Percentiles rank a stretch among this genome's conserved stretches.
Evolutionary conservation across 2,113 vertebrate species (phyloP).

Genomic region (Zapornia atra): DNA sequence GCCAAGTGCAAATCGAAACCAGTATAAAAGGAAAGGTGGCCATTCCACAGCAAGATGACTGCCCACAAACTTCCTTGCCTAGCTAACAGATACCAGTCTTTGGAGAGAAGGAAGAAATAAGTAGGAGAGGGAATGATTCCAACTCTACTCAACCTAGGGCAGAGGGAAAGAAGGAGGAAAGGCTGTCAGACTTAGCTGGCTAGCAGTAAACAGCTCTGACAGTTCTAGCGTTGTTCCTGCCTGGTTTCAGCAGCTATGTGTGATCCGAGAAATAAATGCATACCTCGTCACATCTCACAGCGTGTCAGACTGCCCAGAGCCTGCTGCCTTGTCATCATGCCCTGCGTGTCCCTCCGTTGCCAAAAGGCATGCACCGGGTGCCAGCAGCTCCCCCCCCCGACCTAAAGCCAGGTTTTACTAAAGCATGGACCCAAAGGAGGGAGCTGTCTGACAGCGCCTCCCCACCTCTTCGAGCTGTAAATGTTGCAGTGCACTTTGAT

Average conservation of each 20-base stretch:
- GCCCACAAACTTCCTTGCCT: neutral
- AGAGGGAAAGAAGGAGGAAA: neutral
- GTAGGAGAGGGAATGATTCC: neutral
- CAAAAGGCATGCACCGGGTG: neutral
- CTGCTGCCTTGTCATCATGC: rapidly evolving
- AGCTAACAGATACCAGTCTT: neutral
- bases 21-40: neutral
- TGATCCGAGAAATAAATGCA: neutral
- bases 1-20: neutral
- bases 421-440: neutral
- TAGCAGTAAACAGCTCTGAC: neutral
- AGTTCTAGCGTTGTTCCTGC: neutral
- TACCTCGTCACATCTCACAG: neutral
- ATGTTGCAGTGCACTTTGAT: neutral
- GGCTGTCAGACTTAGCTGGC: neutral
- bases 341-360: neutral
- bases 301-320: neutral
- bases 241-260: neutral
- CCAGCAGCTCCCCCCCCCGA: neutral
- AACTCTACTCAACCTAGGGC: neutral
- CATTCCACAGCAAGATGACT: neutral
- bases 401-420: neutral
- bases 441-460: neutral
- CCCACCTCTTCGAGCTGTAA: neutral
- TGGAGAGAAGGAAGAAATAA: neutral